A percentile compares a stretch with the other conserved stretches of the same genome.
phyloP scores from a whole-genome alignment of 1,140 invertebrate genomes.

The Eriocheir sinensis region DNA sequence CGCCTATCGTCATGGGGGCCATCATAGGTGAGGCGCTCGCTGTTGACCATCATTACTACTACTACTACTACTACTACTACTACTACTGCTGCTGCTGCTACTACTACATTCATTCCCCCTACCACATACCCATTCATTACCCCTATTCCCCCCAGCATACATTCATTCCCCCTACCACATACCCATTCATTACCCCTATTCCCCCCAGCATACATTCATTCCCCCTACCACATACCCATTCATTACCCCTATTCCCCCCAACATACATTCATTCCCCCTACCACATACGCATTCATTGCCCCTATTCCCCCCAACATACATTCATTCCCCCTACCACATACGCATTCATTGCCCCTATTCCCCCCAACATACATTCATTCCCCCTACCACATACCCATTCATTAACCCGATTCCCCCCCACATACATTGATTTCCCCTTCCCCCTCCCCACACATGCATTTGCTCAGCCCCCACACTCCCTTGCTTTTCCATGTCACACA shows the following conservation, averaged over 20 bases:
- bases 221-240: not conserved
- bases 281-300: not conserved
- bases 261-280: not conserved
- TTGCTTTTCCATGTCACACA: no score
- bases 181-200: not conserved
- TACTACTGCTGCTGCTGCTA: not conserved
- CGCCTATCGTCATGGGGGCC: constrained; percentile 80
- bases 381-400: no score
- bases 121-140: not conserved
- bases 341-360: no score
- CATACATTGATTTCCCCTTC: no score
- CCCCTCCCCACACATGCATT: no score
- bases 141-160: not conserved
- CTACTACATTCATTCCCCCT: not conserved
- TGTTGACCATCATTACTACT: not conserved
- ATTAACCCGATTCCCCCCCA: no score
- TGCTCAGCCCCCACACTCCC: no score
- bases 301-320: not conserved
- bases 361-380: no score
- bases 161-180: not conserved
- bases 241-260: not conserved
- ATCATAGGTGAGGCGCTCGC: constrained; percentile 76
- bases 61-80: not conserved
- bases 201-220: not conserved
- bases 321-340: no score